Conservation (phyloP, 2,888 invertebrate species). For the Sarcophaga carnaria region DNA sequence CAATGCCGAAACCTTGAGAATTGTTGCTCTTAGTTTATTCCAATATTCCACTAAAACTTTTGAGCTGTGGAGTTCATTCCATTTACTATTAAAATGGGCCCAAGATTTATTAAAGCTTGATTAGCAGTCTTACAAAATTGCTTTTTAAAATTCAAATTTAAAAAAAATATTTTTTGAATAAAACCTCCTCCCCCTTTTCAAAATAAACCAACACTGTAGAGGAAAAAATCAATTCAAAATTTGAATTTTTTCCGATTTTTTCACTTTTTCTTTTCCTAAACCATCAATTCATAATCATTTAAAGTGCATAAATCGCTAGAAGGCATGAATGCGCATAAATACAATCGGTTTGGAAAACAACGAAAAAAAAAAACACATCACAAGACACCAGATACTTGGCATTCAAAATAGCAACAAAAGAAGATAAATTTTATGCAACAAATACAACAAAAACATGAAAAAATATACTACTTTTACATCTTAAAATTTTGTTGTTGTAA, state of each 20-base stretch:
- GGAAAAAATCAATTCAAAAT: conserved; percentile 2
- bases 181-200: too few species aligned
- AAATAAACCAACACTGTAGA: too few species aligned
- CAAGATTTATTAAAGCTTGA: too few species aligned
- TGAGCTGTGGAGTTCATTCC: too few species aligned
- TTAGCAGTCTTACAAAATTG: too few species aligned
- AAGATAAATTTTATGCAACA: conserved; percentile 29
- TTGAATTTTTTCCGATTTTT: conserved; percentile 12
- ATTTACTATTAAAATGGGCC: too few species aligned
- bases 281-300: conserved; percentile 61
- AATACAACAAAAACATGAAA: neutral
- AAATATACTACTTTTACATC: neutral
- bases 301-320: conserved; percentile 64
- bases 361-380: conserved; percentile 35
- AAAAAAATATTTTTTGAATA: too few species aligned
- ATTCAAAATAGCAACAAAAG: conserved; percentile 51
- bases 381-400: conserved; percentile 33
- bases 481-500: neutral
- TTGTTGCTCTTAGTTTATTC: too few species aligned
- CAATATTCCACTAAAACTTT: too few species aligned
- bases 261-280: neutral
- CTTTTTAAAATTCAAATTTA: too few species aligned
- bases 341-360: conserved; percentile 63
- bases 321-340: conserved; percentile 68
- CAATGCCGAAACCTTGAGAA: too few species aligned